Evolutionary conservation across 2,797 vertebrate species (phyloP), one percentile per base, ranked within the genome.

Genomic region (Anguilla marmorata): DNA sequence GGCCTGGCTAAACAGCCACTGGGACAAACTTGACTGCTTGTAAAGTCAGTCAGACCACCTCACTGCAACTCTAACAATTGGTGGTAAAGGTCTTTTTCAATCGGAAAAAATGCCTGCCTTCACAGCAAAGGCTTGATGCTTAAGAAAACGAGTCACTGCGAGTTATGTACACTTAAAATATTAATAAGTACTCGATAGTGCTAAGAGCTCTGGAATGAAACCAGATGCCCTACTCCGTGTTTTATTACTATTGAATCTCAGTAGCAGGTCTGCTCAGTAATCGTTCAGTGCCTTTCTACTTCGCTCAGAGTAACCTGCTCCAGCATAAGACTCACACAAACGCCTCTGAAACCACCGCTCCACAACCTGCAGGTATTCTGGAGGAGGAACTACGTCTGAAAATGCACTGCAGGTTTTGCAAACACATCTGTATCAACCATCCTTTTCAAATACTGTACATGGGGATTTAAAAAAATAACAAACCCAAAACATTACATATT

Each of bases 221-320:
- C 45, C 79, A 48, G 19, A 82, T 82, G 21, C 24, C 21, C 45
- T n/a, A 48, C 45, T 82, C 21, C 3, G 1, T 82, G 45, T 45
- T 48, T 80, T 48, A 82, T 82, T 82, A n/a, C n/a, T 82, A 50
- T 50, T 82, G 21, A 82, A 50, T 82, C 16, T 24, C 45, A 48
- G 11, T 50, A 21, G 27, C 41, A 82, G 21, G 41, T n/a, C 27
- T 33, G 24, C 21, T 56, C 24, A 56, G 83, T 30, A 33, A 56
- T 56, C 24, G 11, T 24, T 19, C 48, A 14, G 12, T 6, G 79
- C 19, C 37, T 80, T 52, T 11, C 11, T 52, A 4, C 76, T 16
- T 82, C 8, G 41, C 79, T 48, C 37, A 16, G 30, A 6, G 41
- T 3, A 9, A 27, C 14, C 79, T 83, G 82, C 37, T 50, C 8